Percentiles rank a stretch among this genome's conserved stretches.
Evolutionary conservation across 2,797 vertebrate genomes (phyloP).

Genomic region (Crenichthys baileyi): DNA sequence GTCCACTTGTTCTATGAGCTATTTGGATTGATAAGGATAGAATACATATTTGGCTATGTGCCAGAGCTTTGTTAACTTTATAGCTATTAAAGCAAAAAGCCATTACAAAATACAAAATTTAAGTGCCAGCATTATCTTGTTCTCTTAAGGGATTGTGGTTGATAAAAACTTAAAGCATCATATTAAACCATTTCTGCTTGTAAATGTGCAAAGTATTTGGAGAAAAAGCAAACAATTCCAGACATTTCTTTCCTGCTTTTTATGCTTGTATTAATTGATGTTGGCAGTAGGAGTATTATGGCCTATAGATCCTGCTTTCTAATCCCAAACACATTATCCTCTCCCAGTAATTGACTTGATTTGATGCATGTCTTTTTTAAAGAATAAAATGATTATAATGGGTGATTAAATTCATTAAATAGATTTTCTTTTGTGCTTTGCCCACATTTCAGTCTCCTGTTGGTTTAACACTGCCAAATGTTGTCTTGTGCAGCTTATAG

Average conservation of each 20-base stretch:
- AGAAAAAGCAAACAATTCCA: constrained; percentile 14
- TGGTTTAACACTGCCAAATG: neutral
- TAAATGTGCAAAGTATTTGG: neutral
- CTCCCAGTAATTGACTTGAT: constrained; percentile 43
- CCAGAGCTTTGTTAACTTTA: constrained; percentile 51
- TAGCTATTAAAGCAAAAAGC: constrained; percentile 55
- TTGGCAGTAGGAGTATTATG: constrained; percentile 39
- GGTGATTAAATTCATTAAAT: neutral
- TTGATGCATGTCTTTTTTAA: neutral
- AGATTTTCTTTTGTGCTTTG: neutral
- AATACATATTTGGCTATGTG: constrained; percentile 63
- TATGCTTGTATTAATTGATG: constrained; percentile 44
- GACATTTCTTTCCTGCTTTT: constrained; percentile 39
- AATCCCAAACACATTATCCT: constrained; percentile 51
- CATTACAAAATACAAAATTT: constrained; percentile 44
- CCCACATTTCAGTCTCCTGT: neutral
- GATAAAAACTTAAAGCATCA: constrained; percentile 39
- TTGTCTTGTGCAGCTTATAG: neutral
- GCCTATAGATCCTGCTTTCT: constrained; percentile 51
- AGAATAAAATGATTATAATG: neutral
- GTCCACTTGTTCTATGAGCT: constrained; percentile 63
- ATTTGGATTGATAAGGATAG: constrained; percentile 51
- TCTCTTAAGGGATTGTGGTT: constrained; percentile 39
- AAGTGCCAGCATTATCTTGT: constrained; percentile 24
- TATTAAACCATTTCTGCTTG: constrained; percentile 15